phyloP scores from a whole-genome alignment of 2,888 invertebrate genomes.

The Vannuccia rotundouncinata region DNA sequence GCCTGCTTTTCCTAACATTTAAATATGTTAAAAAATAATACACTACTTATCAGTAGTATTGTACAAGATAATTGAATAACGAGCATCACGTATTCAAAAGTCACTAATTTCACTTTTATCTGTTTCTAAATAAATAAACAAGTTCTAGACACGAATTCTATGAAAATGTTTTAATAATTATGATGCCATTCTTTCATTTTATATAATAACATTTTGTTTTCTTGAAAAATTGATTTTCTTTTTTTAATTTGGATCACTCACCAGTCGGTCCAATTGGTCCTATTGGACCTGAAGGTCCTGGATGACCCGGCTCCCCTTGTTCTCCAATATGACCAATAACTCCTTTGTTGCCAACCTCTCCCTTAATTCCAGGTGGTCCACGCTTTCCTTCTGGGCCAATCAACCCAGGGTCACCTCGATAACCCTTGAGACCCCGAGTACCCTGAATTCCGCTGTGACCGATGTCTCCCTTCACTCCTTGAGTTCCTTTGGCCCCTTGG shows the following conservation, averaged over 20 bases:
- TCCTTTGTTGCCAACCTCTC: conserved; percentile 37
- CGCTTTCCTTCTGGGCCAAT: conserved; percentile 35
- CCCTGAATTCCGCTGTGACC: conserved; percentile 39
- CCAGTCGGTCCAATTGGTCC: conserved; percentile 21
- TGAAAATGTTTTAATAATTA: no score
- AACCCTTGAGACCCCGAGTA: conserved; percentile 25
- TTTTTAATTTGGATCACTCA: not conserved
- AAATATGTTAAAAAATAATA: not conserved
- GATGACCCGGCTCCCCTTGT: conserved; percentile 9
- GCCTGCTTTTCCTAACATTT: not conserved
- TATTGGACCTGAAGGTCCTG: conserved; percentile 5
- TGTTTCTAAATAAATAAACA: no score
- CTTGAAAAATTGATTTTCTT: no score
- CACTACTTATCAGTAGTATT: not conserved
- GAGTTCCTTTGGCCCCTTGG: conserved; percentile 26
- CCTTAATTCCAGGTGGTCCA: conserved; percentile 34
- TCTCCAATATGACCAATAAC: conserved; percentile 23
- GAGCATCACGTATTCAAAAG: no score
- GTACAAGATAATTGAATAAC: not conserved
- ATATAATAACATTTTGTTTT: no score
- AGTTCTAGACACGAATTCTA: no score
- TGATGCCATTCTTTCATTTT: no score
- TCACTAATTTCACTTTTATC: no score
- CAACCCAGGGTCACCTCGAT: conserved; percentile 35
- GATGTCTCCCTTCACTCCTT: not conserved